Base-by-base conservation (phyloP, 2,113 vertebrate species). In the Tautogolabrus adspersus region DNA sequence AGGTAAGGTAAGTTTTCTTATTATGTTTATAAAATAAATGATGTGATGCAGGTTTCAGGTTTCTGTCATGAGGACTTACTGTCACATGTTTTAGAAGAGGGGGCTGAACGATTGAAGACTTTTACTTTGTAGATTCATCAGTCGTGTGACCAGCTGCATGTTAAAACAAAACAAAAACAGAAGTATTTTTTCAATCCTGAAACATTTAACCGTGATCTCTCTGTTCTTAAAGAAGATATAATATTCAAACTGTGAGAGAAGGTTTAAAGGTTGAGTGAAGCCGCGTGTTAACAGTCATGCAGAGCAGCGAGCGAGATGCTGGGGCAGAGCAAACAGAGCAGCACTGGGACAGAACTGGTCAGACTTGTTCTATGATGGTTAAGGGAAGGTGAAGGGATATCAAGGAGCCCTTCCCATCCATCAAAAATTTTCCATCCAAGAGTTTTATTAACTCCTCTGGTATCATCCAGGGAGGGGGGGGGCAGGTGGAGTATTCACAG, bases 301-400 rank as follows among this genome's bases (percentile, higher is more conserved):
- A 2, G 59, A 62, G 66, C 74, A 26, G 47, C 16, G 5, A 54
- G 23, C 0, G 54, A 81, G 75, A 71, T 52, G 42, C 80, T 66
- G 81, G 62, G 66, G 73, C 64, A 83, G 79, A 86, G 52, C 89
- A 92, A 92, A 92, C 86, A 92, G 16, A 76, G 49, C 75, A 10
- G 62, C 15, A 61, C 68, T 56, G 66, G 69, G 70, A 74, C 3
- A 60, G 46, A 87, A 91, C 89, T 54, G 72, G 88, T 89, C 76
- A 0, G 23, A 87, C 91, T 79, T 88, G 89, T 92, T 90, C 47
- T 57, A 15, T 59, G 74, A 74, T 76, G 72, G 10, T 74, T 9
- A 34, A 51, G 0, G 69, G 42, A 61, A 81, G 66, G 55, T 69
- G 18, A 54, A 65, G 8, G 34, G 52, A 62, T 10, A 1, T 10